Evolutionary conservation across 2,113 vertebrate species (phyloP), one percentile per base, ranked within the genome.

Genomic region (Chelonoidis abingdonii): DNA sequence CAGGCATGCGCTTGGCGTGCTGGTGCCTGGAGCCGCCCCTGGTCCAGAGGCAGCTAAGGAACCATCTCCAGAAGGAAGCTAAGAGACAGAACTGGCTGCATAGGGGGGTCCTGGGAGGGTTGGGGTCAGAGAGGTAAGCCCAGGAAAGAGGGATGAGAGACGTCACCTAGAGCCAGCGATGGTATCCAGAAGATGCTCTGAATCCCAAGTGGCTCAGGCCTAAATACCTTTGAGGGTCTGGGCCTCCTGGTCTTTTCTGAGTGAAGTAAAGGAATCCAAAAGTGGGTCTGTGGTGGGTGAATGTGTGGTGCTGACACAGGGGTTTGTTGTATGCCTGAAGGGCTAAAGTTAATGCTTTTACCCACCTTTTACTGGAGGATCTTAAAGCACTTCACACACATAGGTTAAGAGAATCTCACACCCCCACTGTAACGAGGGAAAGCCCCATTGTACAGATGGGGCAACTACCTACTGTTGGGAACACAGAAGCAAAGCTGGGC

Each of bases 401-500:
- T 24, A 72, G n/a, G 35, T 10, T 19, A 72, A 38, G 69, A 72
- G n/a, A 72, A 10, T n/a, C n/a, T 76, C 41, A 25, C 17, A 7
- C 24, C 10, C 12, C n/a, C n/a, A 76, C n/a, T 41, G 41, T 12
- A 76, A 24, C 3, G 11, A 38, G 10, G 72, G 11, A 41, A 10
- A 24, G 16, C 17, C 38, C 22, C n/a, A 24, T 41, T 4, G 14
- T 1, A n/a, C 11, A 52, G 54, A 6, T 17, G 56, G 56, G 44
- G 83, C 86, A 92, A 76, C 59, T 12, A 6, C 12, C 25, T 75
- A 8, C 38, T 75, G 19, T 3, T 59, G 52, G 78, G 5, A 8
- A 38, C 29, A 38, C n/a, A n/a, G 52, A 53, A 94, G n/a, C 9
- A 57, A 79, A 10, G 4, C 4, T 0, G 0, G 24, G 25, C 10